phyloP scores from a whole-genome alignment of 2,797 vertebrate species.

The Crenuchus spilurus region DNA sequence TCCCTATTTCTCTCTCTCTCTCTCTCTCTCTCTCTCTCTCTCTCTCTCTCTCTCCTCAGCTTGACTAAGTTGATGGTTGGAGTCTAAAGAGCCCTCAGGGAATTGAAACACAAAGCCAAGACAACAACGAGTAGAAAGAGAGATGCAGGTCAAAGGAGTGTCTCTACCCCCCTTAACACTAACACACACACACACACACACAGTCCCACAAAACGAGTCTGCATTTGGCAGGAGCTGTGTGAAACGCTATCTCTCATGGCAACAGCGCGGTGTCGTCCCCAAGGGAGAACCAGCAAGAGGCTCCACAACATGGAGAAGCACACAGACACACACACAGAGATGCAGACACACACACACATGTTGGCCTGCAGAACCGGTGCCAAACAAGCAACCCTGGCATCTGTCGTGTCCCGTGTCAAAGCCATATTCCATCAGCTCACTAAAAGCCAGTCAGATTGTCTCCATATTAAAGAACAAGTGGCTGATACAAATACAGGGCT shows the following conservation, averaged over 20 bases:
- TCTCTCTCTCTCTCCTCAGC: slow-evolving; percentile 40
- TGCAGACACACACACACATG: slow-evolving; percentile 7
- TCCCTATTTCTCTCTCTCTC: neutral
- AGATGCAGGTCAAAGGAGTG: slow-evolving; percentile 57
- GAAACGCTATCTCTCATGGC: slow-evolving; percentile 60
- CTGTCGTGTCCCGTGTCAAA: neutral
- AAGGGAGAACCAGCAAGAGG: slow-evolving; percentile 28
- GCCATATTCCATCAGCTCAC: neutral
- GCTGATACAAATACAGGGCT: no score
- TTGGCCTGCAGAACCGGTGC: neutral
- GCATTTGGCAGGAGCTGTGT: slow-evolving; percentile 35
- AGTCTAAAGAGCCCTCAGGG: slow-evolving; percentile 63
- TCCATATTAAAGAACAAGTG: neutral
- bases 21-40: slow-evolving; percentile 1
- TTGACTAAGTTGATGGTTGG: slow-evolving; percentile 52
- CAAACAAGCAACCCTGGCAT: slow-evolving; percentile 33
- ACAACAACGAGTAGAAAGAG: slow-evolving; percentile 55
- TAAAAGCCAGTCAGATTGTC: neutral
- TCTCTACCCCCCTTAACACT: slow-evolving; percentile 18
- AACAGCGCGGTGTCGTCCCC: slow-evolving; percentile 46
- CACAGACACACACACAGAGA: slow-evolving; percentile 1
- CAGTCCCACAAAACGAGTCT: slow-evolving; percentile 22
- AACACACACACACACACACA: slow-evolving; percentile 1
- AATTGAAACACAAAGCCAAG: slow-evolving; percentile 58
- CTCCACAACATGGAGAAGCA: slow-evolving; percentile 17